phyloP scores from a whole-genome alignment of 2,113 vertebrate genomes.

The Colius striatus region DNA sequence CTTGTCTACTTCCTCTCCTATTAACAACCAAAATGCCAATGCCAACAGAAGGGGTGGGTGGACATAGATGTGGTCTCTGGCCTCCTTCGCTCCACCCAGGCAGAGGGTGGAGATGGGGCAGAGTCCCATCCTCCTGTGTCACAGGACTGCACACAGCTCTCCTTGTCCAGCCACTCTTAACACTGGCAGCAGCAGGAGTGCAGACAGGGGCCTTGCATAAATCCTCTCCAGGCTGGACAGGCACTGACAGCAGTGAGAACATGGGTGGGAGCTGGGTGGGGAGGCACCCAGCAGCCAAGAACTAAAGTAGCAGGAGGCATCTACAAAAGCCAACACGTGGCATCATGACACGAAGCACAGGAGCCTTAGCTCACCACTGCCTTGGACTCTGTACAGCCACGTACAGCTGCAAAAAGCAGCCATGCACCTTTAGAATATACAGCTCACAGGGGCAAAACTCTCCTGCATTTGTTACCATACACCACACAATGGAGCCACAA shows the following conservation, averaged over 20 bases:
- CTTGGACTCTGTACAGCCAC: too few relatives aligned
- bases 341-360: not conserved
- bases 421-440: not conserved
- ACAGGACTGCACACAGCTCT: not conserved
- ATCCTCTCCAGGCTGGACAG: not conserved
- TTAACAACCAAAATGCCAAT: not conserved
- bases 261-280: not conserved
- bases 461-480: not conserved
- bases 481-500: not conserved
- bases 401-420: not conserved
- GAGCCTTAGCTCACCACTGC: not conserved
- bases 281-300: not conserved
- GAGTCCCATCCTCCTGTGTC: accelerated
- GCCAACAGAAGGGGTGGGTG: not conserved
- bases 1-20: not conserved
- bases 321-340: not conserved
- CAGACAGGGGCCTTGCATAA: not conserved
- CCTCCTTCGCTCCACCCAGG: not conserved
- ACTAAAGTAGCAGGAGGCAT: not conserved
- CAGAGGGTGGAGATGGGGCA: not conserved
- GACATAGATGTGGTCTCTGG: not conserved
- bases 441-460: not conserved
- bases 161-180: not conserved
- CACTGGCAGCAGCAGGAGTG: accelerated
- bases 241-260: not conserved